phyloP scores from a whole-genome alignment of 2,797 vertebrate genomes.

The Miichthys miiuy region DNA sequence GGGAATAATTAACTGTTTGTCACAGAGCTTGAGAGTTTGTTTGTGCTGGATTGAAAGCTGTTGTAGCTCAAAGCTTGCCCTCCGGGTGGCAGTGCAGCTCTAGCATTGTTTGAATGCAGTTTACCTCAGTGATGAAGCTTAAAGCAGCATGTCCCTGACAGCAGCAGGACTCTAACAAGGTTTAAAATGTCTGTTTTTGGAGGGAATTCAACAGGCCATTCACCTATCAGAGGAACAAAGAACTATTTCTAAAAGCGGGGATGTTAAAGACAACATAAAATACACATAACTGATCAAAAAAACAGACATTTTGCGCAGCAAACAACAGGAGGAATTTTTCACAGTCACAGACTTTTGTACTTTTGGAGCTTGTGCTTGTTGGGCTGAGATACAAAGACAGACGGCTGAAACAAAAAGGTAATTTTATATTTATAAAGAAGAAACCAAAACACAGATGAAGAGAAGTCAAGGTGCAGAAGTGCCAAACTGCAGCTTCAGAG shows the following conservation, averaged over 20 bases:
- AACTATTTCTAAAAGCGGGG: not conserved
- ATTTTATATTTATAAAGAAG: constrained; percentile 18
- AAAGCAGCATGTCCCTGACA: constrained; percentile 52
- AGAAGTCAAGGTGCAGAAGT: constrained; percentile 57
- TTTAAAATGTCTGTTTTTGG: constrained; percentile 13
- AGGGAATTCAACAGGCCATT: constrained; percentile 8
- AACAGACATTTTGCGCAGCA: constrained; percentile 3
- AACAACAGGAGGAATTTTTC: constrained; percentile 18
- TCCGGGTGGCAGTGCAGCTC: constrained; percentile 56
- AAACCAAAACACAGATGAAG: constrained; percentile 23
- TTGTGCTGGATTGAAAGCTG: constrained; percentile 41
- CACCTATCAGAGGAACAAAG: not conserved
- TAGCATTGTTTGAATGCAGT: constrained; percentile 32
- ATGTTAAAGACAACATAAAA: constrained; percentile 12
- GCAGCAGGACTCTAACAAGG: constrained; percentile 16
- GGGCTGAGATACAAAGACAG: constrained; percentile 38
- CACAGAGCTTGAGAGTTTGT: constrained; percentile 10
- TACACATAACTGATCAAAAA: not conserved
- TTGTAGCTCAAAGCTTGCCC: constrained; percentile 48
- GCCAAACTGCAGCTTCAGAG: constrained; percentile 49
- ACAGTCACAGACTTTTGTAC: constrained; percentile 40
- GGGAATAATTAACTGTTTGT: constrained; percentile 7
- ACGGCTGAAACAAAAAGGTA: constrained; percentile 17
- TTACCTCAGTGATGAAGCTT: constrained; percentile 21
- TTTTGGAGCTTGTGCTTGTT: constrained; percentile 45